Conservation (phyloP, 2,797 vertebrate genomes). For the Borostomias antarcticus region DNA sequence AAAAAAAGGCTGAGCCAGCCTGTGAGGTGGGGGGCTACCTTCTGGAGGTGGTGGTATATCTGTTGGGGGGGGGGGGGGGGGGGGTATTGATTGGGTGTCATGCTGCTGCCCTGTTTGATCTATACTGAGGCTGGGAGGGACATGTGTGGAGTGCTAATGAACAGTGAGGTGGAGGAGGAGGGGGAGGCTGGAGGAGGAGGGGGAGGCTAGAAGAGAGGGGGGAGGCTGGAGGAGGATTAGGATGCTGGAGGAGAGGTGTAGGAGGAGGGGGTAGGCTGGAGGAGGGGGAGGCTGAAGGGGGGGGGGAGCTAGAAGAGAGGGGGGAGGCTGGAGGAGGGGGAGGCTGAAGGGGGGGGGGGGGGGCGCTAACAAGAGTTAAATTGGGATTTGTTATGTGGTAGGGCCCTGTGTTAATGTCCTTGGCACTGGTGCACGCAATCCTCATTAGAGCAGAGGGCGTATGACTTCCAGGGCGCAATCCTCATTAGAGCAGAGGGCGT, state of each 20-base stretch:
- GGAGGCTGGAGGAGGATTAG: background rate
- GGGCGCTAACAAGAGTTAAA: slow-evolving; percentile 33
- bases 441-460: too few relatives aligned
- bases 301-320: too few relatives aligned
- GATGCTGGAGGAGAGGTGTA: background rate
- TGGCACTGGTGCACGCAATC: too few relatives aligned
- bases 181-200: background rate
- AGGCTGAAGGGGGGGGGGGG: too few relatives aligned
- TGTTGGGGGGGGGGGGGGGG: slow-evolving; percentile 36
- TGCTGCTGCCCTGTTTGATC: slow-evolving; percentile 50
- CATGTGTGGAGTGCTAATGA: slow-evolving; percentile 56
- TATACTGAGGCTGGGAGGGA: slow-evolving; percentile 34
- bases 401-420: too few relatives aligned
- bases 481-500: too few relatives aligned
- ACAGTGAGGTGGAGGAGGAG: slow-evolving; percentile 31
- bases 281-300: too few relatives aligned
- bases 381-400: too few relatives aligned
- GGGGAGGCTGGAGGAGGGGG: too few relatives aligned
- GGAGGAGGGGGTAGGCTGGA: too few relatives aligned
- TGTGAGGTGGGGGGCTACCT: slow-evolving; percentile 3
- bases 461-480: too few relatives aligned
- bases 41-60: slow-evolving; percentile 11
- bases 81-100: slow-evolving; percentile 64
- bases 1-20: slow-evolving; percentile 10
- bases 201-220: background rate